Evolutionary conservation across 92 coral and sea anemone species (phyloP).

Genomic region (Micromussa lordhowensis): DNA sequence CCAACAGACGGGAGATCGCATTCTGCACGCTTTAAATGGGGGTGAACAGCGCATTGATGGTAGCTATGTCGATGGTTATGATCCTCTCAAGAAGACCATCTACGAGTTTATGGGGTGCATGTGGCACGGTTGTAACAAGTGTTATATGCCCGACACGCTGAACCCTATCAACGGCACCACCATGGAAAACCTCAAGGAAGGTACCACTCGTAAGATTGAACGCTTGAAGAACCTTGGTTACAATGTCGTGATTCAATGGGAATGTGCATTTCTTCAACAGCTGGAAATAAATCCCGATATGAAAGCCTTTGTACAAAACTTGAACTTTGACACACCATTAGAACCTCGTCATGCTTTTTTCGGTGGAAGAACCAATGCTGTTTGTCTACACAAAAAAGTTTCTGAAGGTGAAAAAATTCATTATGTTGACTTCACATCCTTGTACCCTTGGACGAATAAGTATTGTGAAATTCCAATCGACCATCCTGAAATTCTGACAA

Average conservation of each 20-base stretch:
- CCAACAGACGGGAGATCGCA: slow-evolving; percentile 16
- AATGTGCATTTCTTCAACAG: not conserved
- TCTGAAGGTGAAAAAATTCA: slow-evolving; percentile 3
- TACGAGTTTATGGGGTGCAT: too few species aligned
- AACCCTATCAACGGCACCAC: too few species aligned
- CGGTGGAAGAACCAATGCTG: slow-evolving; percentile 8
- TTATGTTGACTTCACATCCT: slow-evolving; percentile 36
- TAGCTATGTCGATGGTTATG: slow-evolving; percentile 37
- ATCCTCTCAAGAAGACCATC: slow-evolving; percentile 7
- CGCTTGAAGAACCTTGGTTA: too few species aligned
- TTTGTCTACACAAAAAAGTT: slow-evolving; percentile 2
- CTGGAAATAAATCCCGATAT: not conserved
- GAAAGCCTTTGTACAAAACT: not conserved
- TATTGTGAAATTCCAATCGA: not conserved
- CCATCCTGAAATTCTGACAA: slow-evolving; percentile 42
- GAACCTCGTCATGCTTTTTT: not conserved
- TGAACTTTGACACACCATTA: not conserved
- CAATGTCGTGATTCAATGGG: too few species aligned
- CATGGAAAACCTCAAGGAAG: too few species aligned
- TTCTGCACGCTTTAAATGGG: slow-evolving; percentile 47
- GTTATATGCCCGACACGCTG: too few species aligned
- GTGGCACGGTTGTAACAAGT: too few species aligned
- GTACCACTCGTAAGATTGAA: too few species aligned
- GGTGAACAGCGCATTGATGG: slow-evolving; percentile 55
- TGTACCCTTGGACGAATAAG: slow-evolving; percentile 36